Evolutionary conservation across 1,140 invertebrate genomes (phyloP), one percentile per base, ranked within the genome.

Genomic region (Zaprionus nigranus): DNA sequence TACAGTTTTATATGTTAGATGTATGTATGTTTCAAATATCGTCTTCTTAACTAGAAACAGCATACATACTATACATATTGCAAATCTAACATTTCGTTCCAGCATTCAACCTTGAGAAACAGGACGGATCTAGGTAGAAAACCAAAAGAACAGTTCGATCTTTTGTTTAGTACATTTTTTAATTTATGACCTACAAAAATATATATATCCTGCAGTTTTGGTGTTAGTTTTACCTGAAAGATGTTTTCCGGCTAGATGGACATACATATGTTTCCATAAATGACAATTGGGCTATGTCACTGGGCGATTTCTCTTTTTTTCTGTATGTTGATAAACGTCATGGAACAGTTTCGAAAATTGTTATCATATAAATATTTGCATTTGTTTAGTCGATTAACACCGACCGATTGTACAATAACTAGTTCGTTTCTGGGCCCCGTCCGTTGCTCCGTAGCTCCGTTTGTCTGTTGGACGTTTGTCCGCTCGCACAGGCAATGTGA

Each of bases 341-440:
- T 90, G 85, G 85, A 88, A 88, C 85, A 75, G 81, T 88, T 88
- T 88, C 51, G 57, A 71, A 84, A 88, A 71, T 49, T 73, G 75
- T 75, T 79, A 85, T 82, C 70, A 80, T 63, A 75, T 82, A 79
- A 90, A 82, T 82, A 82, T 90, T 90, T 85, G 81, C 73, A 76
- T 90, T 90, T 81, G 82, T 82, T 90, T 90, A 77, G 72, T 82
- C 68, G 79, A 90, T 90, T 90, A 90, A 81, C 85, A 85, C 79
- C 24, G 63, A 17, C 40, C 38, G 59, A 71, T 75, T 78, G 78
- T 77, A 87, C 68, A 81, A 72, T 65, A 78, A 71, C 76, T 78
- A 77, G 84, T 86, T 75, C 67, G 85, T 43, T 64, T 66, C 54
- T 76, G 60, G 51, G 28, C 49, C 11, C 24, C 65, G 61, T 71